Percentiles rank a stretch among this genome's conserved stretches.
Conservation (phyloP, 2,888 invertebrate genomes). For the Strigamia transsilvanica region DNA sequence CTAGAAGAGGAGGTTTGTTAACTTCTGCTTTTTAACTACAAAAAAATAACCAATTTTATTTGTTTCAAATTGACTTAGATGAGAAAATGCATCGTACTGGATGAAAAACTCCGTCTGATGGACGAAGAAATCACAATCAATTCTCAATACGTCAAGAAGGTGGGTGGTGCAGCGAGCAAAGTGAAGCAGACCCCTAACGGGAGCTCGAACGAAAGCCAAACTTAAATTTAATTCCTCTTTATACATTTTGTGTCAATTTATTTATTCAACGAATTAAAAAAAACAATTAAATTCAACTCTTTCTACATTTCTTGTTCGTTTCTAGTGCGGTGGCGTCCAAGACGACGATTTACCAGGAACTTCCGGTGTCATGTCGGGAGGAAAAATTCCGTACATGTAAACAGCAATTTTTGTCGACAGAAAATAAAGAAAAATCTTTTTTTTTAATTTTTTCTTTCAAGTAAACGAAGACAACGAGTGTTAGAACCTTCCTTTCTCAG, state of each 20-base stretch:
- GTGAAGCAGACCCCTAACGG: slow-evolving; percentile 58
- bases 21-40: no score
- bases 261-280: background rate
- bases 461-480: background rate
- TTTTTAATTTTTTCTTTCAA: slow-evolving; percentile 28
- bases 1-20: slow-evolving; percentile 75
- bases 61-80: slow-evolving; percentile 72
- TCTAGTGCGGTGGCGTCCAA: slow-evolving; percentile 61
- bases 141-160: slow-evolving; percentile 76
- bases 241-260: background rate
- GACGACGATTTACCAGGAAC: slow-evolving; percentile 59
- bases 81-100: slow-evolving; percentile 84
- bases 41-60: no score
- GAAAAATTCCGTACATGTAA: slow-evolving; percentile 58
- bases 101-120: slow-evolving; percentile 88
- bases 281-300: background rate
- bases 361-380: slow-evolving; percentile 57
- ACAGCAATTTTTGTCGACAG: background rate
- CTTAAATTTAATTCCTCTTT: background rate
- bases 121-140: slow-evolving; percentile 94
- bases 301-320: background rate
- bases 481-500: background rate
- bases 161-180: background rate
- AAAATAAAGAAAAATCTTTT: background rate
- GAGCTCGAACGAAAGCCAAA: background rate